Percentiles rank a stretch among this genome's conserved stretches.
Evolutionary conservation across 2,797 vertebrate genomes (phyloP).

Genomic region (Muscicapa comitata): DNA sequence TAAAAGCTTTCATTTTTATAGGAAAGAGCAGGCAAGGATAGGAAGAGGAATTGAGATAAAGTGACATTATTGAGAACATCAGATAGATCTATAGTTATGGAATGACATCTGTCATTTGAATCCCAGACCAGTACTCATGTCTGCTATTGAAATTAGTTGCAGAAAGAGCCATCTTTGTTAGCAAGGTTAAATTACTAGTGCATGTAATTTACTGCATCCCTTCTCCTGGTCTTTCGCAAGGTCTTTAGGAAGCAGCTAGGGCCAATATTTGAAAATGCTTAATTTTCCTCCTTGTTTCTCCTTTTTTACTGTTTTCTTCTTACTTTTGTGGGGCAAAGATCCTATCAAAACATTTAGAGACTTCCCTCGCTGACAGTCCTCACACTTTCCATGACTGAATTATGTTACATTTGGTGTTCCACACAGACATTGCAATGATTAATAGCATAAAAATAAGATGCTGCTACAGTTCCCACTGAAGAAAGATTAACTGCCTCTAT

Average conservation of each 20-base stretch:
- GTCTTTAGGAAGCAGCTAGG: not conserved
- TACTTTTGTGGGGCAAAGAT: not conserved
- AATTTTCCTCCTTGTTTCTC: not conserved
- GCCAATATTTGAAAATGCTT: not conserved
- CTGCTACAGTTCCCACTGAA: not conserved
- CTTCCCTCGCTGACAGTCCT: not conserved
- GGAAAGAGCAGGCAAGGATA: not conserved
- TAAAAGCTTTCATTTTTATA: not conserved
- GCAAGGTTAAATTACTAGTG: not conserved
- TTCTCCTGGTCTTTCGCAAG: not conserved
- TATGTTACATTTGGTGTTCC: not conserved
- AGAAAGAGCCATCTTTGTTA: not conserved
- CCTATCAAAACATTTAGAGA: not conserved
- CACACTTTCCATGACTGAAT: not conserved
- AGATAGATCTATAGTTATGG: not conserved
- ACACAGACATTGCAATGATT: not conserved
- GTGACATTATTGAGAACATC: not conserved
- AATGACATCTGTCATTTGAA: not conserved
- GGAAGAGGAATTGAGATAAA: not conserved
- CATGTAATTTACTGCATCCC: not conserved
- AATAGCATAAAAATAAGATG: not conserved
- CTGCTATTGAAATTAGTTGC: not conserved
- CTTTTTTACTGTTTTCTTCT: not conserved
- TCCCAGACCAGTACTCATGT: not conserved
- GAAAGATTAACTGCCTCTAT: not conserved